These are phyloP conservation scores for Xiphophorus couchianus DNA, from an alignment of 2,113 vertebrate genomes.

Conservation along the genomic window DNA sequence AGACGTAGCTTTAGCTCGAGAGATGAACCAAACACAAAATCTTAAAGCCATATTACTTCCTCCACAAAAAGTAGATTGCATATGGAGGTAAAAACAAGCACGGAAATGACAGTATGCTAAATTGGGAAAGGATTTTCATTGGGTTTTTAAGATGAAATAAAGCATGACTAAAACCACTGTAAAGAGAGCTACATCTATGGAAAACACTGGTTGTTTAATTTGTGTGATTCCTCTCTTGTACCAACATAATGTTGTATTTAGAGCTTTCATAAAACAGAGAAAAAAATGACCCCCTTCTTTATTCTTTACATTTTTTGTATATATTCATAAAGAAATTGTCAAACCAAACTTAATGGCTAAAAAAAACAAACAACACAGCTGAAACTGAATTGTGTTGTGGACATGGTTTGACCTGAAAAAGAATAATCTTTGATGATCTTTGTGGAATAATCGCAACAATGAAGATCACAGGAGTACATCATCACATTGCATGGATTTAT, in stretches of 20 bases:
- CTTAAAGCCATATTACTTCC: too few relatives aligned
- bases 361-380: neutral
- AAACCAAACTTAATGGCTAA: neutral
- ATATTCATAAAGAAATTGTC: neutral
- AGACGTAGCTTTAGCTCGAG: too few relatives aligned
- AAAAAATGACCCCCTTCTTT: neutral
- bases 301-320: neutral
- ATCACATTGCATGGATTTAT: neutral
- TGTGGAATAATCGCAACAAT: neutral
- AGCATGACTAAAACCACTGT: too few relatives aligned
- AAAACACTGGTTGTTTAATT: too few relatives aligned
- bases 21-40: too few relatives aligned
- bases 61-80: too few relatives aligned
- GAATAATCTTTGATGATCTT: neutral
- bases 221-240: neutral
- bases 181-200: too few relatives aligned
- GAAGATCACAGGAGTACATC: neutral
- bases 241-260: neutral
- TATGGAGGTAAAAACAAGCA: too few relatives aligned
- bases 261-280: neutral
- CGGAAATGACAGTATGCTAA: too few relatives aligned
- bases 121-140: too few relatives aligned
- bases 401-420: neutral
- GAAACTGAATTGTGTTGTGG: neutral
- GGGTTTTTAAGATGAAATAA: too few relatives aligned